These are phyloP conservation scores for Trididemnum clinides DNA, from an alignment of 23 tunicate genomes.

Conservation along the genomic window DNA sequence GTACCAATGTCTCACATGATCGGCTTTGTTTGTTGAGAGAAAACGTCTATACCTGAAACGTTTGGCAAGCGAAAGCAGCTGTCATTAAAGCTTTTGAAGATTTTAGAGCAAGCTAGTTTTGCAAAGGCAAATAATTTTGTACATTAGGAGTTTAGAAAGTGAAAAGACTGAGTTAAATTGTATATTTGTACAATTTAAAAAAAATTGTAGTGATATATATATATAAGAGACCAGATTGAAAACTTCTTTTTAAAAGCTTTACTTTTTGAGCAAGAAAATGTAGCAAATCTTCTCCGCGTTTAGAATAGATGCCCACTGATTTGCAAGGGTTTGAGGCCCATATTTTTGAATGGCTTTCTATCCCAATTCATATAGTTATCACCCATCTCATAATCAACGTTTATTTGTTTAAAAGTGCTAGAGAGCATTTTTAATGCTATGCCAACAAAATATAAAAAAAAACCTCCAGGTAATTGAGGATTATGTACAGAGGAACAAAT, in stretches of 20 bases:
- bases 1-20: neutral
- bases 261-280: too few species aligned
- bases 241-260: too few species aligned
- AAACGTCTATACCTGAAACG: neutral
- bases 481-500: neutral
- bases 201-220: too few species aligned
- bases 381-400: neutral
- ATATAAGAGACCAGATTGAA: too few species aligned
- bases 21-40: neutral
- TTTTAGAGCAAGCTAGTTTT: too few species aligned
- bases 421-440: too few species aligned
- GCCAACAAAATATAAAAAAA: too few species aligned
- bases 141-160: neutral
- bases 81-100: too few species aligned
- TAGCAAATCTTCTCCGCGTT: too few species aligned
- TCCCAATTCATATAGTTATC: neutral
- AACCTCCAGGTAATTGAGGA: neutral
- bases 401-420: neutral
- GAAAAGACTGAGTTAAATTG: neutral
- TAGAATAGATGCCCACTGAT: neutral
- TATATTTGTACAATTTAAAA: neutral
- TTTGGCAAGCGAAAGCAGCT: too few species aligned
- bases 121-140: neutral
- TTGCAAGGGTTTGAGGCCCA: neutral
- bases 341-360: neutral